Evolutionary conservation across 2,797 vertebrate genomes (phyloP).

Genomic region (Huso huso): DNA sequence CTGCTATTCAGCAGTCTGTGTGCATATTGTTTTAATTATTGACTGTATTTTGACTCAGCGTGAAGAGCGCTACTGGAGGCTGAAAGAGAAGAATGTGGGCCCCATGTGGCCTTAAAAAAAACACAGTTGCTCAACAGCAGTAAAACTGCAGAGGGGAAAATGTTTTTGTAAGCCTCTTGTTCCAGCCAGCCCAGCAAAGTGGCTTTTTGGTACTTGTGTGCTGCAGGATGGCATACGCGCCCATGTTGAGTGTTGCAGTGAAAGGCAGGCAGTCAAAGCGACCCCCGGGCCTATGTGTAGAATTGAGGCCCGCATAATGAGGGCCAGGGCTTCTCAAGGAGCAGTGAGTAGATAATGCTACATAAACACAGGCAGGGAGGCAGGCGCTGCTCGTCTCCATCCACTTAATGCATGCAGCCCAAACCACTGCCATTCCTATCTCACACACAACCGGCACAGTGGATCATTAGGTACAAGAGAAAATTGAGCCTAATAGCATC

Average conservation of each 20-base stretch:
- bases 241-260: conserved; percentile 35
- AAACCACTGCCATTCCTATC: conserved; percentile 60
- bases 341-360: conserved; percentile 45
- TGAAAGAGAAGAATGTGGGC: conserved; percentile 39
- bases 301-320: conserved; percentile 43
- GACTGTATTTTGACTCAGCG: conserved; percentile 49
- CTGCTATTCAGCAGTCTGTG: conserved; percentile 31
- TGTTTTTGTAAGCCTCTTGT: conserved; percentile 25
- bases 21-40: conserved; percentile 58
- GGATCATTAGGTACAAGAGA: conserved; percentile 90
- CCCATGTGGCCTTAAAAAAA: conserved; percentile 56
- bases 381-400: conserved; percentile 39
- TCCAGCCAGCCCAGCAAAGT: conserved; percentile 22
- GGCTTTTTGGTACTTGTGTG: conserved; percentile 44
- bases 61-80: conserved; percentile 42
- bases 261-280: conserved; percentile 43
- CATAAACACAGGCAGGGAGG: conserved; percentile 39
- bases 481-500: conserved; percentile 90
- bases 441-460: conserved; percentile 71
- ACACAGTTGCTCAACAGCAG: conserved; percentile 43
- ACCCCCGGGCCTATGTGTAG: conserved; percentile 46
- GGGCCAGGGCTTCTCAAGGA: conserved; percentile 36
- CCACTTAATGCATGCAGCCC: conserved; percentile 57
- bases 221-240: conserved; percentile 54
- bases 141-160: conserved; percentile 43